Evolutionary conservation across 2,797 vertebrate genomes (phyloP), one percentile per base, ranked within the genome.

Genomic region (Mionectes olivaceus): DNA sequence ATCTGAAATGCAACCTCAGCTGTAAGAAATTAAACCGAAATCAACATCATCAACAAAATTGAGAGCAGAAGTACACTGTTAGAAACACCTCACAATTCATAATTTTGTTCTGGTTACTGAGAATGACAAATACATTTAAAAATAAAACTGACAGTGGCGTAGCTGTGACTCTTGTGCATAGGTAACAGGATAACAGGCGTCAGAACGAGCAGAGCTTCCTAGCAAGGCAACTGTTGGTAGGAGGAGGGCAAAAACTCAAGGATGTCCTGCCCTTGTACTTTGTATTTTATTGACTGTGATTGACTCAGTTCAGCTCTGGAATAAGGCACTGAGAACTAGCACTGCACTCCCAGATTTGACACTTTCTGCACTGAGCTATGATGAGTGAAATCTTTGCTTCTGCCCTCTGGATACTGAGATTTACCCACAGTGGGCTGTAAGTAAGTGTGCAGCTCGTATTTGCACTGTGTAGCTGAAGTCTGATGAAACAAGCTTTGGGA

Each of bases 341-440:
- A 4, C 3, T 5, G 1, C 28, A 4, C 9, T 78, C 59, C 28
- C 7, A 7, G 35, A 27, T 49, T 13, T 76, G 43, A 25, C 55
- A 47, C 4, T 43, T 83, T 65, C n/a, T 76, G 17, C 50, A 46
- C 0, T 0, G 44, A 44, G 24, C 27, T 64, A 11, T 0, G 3
- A 9, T 5, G 6, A 43, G 64, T 61, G 7, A 70, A 65, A 67
- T 37, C 33, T 47, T 47, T 63, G 18, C 55, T 68, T 25, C 27
- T 75, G 27, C 10, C 27, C 9, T 49, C 1, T 21, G 16, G 49
- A 21, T 27, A 6, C 22, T 2, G 1, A 49, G 57, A 28, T 75
- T 75, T 56, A 22, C 15, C 59, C 30, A 3, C 21, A 8, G 9
- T 32, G 50, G 19, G 32, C 30, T 55, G 30, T 24, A 27, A 22